phyloP scores from a whole-genome alignment of 2,797 vertebrate species.

The Fundulus diaphanus region DNA sequence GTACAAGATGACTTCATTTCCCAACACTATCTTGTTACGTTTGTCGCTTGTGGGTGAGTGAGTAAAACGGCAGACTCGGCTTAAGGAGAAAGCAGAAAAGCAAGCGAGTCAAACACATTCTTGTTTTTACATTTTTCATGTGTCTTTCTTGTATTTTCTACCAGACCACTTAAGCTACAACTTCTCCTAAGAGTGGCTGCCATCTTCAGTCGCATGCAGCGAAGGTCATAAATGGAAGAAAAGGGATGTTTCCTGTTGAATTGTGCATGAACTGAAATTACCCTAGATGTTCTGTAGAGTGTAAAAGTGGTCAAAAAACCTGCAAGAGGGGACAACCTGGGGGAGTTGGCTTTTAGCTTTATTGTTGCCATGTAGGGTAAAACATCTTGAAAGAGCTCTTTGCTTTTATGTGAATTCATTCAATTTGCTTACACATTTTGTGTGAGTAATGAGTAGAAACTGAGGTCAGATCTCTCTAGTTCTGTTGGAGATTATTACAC shows the following conservation, averaged over 20 bases:
- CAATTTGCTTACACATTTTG: slow-evolving; percentile 45
- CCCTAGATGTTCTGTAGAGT: slow-evolving; percentile 64
- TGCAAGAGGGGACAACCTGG: not conserved
- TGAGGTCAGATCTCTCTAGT: not conserved
- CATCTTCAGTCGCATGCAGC: slow-evolving; percentile 4
- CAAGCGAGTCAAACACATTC: slow-evolving; percentile 15
- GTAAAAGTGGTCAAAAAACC: slow-evolving; percentile 56
- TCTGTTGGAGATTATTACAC: slow-evolving; percentile 3
- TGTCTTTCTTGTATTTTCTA: slow-evolving; percentile 11
- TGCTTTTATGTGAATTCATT: slow-evolving; percentile 60
- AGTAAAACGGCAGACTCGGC: slow-evolving; percentile 10
- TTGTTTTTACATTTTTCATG: slow-evolving; percentile 33
- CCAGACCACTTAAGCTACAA: slow-evolving; percentile 43
- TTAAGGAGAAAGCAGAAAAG: slow-evolving; percentile 12
- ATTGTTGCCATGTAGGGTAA: slow-evolving; percentile 69
- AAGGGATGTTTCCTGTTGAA: slow-evolving; percentile 4
- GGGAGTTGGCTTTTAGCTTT: slow-evolving; percentile 29
- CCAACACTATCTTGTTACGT: not conserved
- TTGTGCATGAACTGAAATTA: slow-evolving; percentile 48
- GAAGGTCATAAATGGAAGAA: slow-evolving; percentile 18
- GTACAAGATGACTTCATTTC: not conserved
- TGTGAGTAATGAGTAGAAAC: slow-evolving; percentile 13
- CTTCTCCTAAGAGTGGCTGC: slow-evolving; percentile 9
- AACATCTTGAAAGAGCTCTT: slow-evolving; percentile 46
- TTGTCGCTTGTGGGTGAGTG: not conserved